Evolutionary conservation across 2,113 vertebrate species (phyloP).

Genomic region (Aphyosemion australe): DNA sequence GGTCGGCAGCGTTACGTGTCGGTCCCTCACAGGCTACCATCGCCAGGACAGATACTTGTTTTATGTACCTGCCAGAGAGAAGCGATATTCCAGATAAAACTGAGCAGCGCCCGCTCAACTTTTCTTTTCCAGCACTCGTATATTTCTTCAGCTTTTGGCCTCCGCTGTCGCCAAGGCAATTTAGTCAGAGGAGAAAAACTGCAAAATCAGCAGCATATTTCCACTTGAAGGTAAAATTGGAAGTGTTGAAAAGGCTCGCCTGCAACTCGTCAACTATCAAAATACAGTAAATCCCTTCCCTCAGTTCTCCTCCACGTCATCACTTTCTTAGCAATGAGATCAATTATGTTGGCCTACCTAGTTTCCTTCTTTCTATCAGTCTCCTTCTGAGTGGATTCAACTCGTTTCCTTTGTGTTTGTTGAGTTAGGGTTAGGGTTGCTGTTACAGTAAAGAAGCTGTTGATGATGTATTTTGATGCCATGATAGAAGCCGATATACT

Average conservation of each 20-base stretch:
- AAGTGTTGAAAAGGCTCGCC: slow-evolving; percentile 58
- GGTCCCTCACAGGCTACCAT: slow-evolving; percentile 28
- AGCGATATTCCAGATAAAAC: slow-evolving; percentile 73
- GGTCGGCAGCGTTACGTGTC: slow-evolving; percentile 23
- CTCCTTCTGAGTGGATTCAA: neutral
- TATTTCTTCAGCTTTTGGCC: slow-evolving; percentile 68
- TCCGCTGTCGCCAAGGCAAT: slow-evolving; percentile 64
- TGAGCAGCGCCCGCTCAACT: slow-evolving; percentile 58
- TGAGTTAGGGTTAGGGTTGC: no score
- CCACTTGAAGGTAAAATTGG: slow-evolving; percentile 62
- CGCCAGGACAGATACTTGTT: slow-evolving; percentile 53
- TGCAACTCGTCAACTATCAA: slow-evolving; percentile 55
- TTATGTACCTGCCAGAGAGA: slow-evolving; percentile 67
- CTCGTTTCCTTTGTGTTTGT: neutral
- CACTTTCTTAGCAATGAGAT: slow-evolving; percentile 17
- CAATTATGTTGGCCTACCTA: slow-evolving; percentile 5
- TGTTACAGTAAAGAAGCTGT: neutral
- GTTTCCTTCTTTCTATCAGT: neutral
- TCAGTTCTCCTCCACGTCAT: slow-evolving; percentile 38
- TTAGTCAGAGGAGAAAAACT: slow-evolving; percentile 57
- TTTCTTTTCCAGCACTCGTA: slow-evolving; percentile 62
- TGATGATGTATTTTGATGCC: slow-evolving; percentile 2
- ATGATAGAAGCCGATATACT: slow-evolving; percentile 14
- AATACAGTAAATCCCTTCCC: slow-evolving; percentile 60
- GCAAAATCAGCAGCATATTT: slow-evolving; percentile 62